A percentile compares a stretch with the other conserved stretches of the same genome.
Evolutionary conservation across 2,113 vertebrate genomes (phyloP).

Genomic region (Pomatorhinus ruficollis): DNA sequence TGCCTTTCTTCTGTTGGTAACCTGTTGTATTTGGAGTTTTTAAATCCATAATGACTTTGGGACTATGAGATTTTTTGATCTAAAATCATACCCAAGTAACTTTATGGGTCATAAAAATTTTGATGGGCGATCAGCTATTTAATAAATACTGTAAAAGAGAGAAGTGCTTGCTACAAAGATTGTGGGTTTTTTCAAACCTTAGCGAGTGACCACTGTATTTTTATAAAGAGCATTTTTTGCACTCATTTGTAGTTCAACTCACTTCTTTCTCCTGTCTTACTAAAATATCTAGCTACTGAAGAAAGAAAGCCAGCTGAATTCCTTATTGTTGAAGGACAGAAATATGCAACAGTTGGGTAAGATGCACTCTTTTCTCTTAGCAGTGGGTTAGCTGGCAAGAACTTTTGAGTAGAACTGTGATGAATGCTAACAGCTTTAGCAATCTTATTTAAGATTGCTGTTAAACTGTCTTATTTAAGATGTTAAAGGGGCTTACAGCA

Average conservation of each 20-base stretch:
- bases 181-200: not conserved
- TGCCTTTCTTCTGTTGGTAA: not conserved
- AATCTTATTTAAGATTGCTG: not conserved
- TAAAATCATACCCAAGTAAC: not conserved
- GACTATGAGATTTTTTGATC: not conserved
- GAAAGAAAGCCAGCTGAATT: slow-evolving; percentile 90
- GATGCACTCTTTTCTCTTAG: slow-evolving; percentile 23
- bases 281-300: slow-evolving; percentile 76
- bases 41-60: not conserved
- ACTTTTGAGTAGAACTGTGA: not conserved
- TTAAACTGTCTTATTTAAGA: too few relatives aligned
- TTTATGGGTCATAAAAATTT: not conserved
- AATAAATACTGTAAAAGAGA: not conserved
- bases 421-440: slow-evolving; percentile 1
- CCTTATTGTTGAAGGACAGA: slow-evolving; percentile 88
- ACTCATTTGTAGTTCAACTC: not conserved
- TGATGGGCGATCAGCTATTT: not conserved
- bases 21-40: not conserved
- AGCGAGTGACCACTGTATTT: not conserved
- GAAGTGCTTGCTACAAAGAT: not conserved
- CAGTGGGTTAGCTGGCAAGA: not conserved
- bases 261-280: slow-evolving; percentile 33
- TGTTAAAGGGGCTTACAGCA: too few relatives aligned
- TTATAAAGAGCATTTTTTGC: not conserved
- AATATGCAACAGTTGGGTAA: slow-evolving; percentile 95